Evolutionary conservation across 2,888 invertebrate genomes (phyloP), one percentile per base, ranked within the genome.

Genomic region (Parapristionchus giblindavisi): DNA sequence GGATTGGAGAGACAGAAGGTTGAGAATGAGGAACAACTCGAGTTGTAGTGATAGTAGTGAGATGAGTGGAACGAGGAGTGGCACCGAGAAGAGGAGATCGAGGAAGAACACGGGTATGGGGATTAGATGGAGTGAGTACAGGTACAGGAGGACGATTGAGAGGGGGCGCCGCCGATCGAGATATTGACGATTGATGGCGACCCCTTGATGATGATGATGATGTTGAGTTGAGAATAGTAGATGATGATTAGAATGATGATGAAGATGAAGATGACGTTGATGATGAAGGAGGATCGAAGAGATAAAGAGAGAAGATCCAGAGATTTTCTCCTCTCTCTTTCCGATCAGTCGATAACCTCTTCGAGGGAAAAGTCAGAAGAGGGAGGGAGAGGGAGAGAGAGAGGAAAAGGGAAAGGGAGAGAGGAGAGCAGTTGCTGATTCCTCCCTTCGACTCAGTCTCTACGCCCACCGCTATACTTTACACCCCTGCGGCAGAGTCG

Each of bases 351-450:
- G 68, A 68, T 68, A 58, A 68, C 56, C 68, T 34, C 58, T 27
- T 65, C 65, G 68, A 40, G 43, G 58, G 38, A 43, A 43, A 58
- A 34, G 70, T 52, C 52, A 77, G 54, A 34, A 48, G 70, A 43
- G 51, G 36, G 51, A 54, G 24, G 27, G 60, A 51, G 54, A 29
- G 58, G 43, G 27, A 43, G 36, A n/a, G 68, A 29, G 48, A 29
- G 21, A 54, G 63, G 77, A 61, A 65, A 63, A 52, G 56, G 63
- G 27, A 36, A 32, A 29, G 71, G 54, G 65, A 72, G 75, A 63
- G 75, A 60, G 61, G 51, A 72, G 72, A 75, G 52, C 75, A 77
- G 74, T 73, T 75, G 73, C 77, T 75, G 72, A 74, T 68, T 63
- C 75, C 77, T 70, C 75, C 77, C 70, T 75, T 52, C 60, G 70